Percentiles rank a stretch among this genome's conserved stretches.
Evolutionary conservation across 2,797 vertebrate genomes (phyloP).

Genomic region (Gymnocypris eckloni): DNA sequence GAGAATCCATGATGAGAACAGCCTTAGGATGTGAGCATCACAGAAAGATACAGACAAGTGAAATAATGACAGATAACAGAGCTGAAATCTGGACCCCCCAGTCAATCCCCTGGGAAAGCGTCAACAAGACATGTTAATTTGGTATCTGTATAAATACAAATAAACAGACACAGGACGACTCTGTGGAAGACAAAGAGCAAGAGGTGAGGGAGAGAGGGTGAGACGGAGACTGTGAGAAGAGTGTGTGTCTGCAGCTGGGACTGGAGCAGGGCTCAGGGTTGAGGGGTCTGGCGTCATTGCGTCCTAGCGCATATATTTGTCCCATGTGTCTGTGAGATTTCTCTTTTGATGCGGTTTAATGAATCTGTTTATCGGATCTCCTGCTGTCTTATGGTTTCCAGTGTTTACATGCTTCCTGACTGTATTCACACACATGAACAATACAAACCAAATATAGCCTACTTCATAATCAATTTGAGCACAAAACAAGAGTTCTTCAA

Average conservation of each 20-base stretch:
- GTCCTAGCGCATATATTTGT: constrained; percentile 56
- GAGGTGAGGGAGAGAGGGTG: constrained; percentile 36
- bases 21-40: constrained; percentile 39
- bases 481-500: not conserved
- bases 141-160: constrained; percentile 39
- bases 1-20: constrained; percentile 38
- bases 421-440: not conserved
- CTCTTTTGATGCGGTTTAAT: constrained; percentile 55
- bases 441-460: not conserved
- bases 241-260: constrained; percentile 76
- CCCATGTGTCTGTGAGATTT: constrained; percentile 52
- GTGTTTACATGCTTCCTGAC: not conserved
- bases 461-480: not conserved
- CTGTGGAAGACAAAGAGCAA: constrained; percentile 46
- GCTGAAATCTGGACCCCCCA: constrained; percentile 38
- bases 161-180: constrained; percentile 51
- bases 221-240: constrained; percentile 74
- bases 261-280: constrained; percentile 73
- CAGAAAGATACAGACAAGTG: constrained; percentile 53
- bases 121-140: constrained; percentile 52
- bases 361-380: constrained; percentile 29
- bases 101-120: constrained; percentile 48
- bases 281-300: constrained; percentile 71
- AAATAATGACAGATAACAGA: constrained; percentile 65
- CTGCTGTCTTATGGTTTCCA: constrained; percentile 7